These are phyloP conservation scores for Austrolebias charrua DNA, from an alignment of 2,797 vertebrate species.

Conservation along the genomic window DNA sequence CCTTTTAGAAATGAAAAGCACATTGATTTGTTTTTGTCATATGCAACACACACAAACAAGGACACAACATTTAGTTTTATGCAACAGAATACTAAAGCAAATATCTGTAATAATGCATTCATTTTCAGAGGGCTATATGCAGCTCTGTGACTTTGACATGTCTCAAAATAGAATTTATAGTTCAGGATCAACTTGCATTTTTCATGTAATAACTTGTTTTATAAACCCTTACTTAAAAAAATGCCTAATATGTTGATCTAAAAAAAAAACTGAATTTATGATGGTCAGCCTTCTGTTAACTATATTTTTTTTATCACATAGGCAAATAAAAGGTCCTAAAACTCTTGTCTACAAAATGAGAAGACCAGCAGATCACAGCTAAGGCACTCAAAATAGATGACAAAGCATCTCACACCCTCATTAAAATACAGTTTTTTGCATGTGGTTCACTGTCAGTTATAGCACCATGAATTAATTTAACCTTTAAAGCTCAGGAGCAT, in stretches of 20 bases:
- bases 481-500: conserved; percentile 9
- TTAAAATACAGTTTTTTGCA: conserved; percentile 18
- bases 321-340: conserved; percentile 6
- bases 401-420: conserved; percentile 16
- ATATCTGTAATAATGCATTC: not conserved
- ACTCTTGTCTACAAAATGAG: not conserved
- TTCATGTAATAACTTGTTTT: not conserved
- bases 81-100: not conserved
- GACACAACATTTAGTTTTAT: not conserved
- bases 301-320: conserved; percentile 18
- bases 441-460: conserved; percentile 17
- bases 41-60: conserved; percentile 6
- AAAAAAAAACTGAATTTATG: not conserved
- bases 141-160: not conserved
- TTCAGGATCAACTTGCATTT: not conserved
- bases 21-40: conserved; percentile 2
- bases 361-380: conserved; percentile 9
- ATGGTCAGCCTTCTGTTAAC: conserved; percentile 12
- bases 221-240: not conserved
- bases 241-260: conserved; percentile 5
- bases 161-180: conserved; percentile 14
- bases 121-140: conserved; percentile 1
- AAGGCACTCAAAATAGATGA: conserved; percentile 25
- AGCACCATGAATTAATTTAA: conserved; percentile 35
- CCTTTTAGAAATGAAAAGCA: not conserved